Evolutionary conservation across 2,113 vertebrate species (phyloP).

Genomic region (Amblyornis subalaris): DNA sequence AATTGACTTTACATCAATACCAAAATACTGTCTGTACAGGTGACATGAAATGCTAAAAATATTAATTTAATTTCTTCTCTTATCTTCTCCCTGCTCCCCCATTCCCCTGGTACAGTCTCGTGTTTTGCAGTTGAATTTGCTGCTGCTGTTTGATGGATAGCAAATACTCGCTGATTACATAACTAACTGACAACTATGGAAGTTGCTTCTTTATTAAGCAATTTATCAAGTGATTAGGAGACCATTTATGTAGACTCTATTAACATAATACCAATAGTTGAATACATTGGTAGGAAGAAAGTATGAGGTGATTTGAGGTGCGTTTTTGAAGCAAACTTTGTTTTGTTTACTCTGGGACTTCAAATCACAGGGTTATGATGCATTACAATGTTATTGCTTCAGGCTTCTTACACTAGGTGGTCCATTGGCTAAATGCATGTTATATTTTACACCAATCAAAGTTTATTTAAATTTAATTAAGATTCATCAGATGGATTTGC

Average conservation of each 20-base stretch:
- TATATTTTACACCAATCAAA: background rate
- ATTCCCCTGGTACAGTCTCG: background rate
- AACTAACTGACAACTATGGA: conserved; percentile 22
- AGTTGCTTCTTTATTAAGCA: conserved; percentile 39
- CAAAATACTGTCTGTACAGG: background rate
- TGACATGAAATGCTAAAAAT: background rate
- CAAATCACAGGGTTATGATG: background rate
- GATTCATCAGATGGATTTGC: background rate
- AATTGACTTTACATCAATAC: conserved; percentile 1
- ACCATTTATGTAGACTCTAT: background rate
- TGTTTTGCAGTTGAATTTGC: background rate
- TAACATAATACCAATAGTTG: background rate
- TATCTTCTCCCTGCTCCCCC: background rate
- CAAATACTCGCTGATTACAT: background rate
- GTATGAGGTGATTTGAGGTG: background rate
- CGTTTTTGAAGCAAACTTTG: background rate
- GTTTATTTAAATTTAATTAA: conserved; percentile 6
- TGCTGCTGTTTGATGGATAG: conserved; percentile 8
- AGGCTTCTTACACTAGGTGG: background rate
- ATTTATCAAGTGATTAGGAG: conserved; percentile 23
- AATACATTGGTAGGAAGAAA: background rate
- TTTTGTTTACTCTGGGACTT: background rate
- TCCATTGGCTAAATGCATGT: background rate
- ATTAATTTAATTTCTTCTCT: background rate
- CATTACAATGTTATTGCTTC: background rate